Evolutionary conservation across 2,888 invertebrate genomes (phyloP), one percentile per base, ranked within the genome.

Genomic region (Tiphia femorata): DNA sequence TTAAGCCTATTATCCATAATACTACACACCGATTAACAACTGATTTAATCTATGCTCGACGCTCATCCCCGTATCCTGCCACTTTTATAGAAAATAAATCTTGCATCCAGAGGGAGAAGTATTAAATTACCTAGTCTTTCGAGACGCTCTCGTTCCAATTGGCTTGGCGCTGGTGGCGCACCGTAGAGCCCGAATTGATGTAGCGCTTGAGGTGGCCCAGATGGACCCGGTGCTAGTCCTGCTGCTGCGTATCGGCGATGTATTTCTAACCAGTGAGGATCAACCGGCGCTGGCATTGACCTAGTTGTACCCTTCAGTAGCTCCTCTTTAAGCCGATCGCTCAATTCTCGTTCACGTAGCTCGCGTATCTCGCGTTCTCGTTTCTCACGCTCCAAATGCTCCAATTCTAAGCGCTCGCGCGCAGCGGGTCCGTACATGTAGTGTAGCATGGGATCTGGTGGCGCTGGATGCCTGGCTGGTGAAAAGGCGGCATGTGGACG

Each of bases 401-500:
- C 91, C 44, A 91, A 80, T 70, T 91, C 91, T 20, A 91, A 83
- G 70, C 91, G 89, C 73, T 91, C 91, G 72, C 91, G 73, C 48
- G 90, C 85, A 38, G 91, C 91, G n/a, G 92, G 91, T 14, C 91
- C 92, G 75, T 93, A 94, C 90, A 94, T 91, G 77, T 94, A 93
- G 78, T 93, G 93, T 41, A 94, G 84, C 91, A 95, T 91, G 0
- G 94, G 93, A 80, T 95, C 95, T 0, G 80, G 77, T 0, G 80
- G 79, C 0, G 83, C 78, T 35, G 81, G 74, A 78, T 84, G 76
- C 56, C 83, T 73, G 6, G 87, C 87, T 2, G 88, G 96, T 86
- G 87, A 95, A 64, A 87, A 95, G 7, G 95, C 95, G 43, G 94
- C 93, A 82, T 97, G 97, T 0, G 97, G 97, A 67, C 97, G 87